phyloP scores from a whole-genome alignment of 1,140 invertebrate genomes.

The Holcopasites calliopsidis region DNA sequence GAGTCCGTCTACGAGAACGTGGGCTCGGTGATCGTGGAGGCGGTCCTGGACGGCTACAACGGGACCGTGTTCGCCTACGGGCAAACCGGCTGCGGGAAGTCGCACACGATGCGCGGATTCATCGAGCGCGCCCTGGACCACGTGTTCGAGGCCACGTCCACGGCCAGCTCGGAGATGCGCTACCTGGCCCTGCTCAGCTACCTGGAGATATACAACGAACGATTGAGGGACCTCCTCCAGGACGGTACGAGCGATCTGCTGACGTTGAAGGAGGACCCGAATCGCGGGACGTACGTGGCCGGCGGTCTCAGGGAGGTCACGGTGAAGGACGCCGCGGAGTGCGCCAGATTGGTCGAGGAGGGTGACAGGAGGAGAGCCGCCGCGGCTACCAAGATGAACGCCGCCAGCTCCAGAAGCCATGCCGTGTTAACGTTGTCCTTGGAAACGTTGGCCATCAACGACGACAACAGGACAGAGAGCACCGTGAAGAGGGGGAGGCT shows the following conservation, averaged over 20 bases:
- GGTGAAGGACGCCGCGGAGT: slow-evolving; percentile 88
- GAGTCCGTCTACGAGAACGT: slow-evolving; percentile 76
- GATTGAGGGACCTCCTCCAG: slow-evolving; percentile 89
- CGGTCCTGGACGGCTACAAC: slow-evolving; percentile 93
- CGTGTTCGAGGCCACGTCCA: slow-evolving; percentile 94
- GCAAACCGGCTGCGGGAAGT: slow-evolving; percentile 92
- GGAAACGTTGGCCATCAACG: slow-evolving; percentile 83
- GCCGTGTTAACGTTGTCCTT: slow-evolving; percentile 95
- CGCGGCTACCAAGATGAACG: slow-evolving; percentile 92
- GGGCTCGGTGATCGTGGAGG: slow-evolving; percentile 80
- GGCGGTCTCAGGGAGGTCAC: slow-evolving; percentile 86
- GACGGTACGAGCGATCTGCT: slow-evolving; percentile 73
- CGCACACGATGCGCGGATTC: slow-evolving; percentile 90
- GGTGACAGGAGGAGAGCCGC: slow-evolving; percentile 88
- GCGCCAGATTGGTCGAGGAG: slow-evolving; percentile 86
- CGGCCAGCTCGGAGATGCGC: slow-evolving; percentile 87
- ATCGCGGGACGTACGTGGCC: slow-evolving; percentile 73
- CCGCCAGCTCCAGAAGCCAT: slow-evolving; percentile 91
- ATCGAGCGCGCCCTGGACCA: slow-evolving; percentile 95
- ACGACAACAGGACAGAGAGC: slow-evolving; percentile 75
- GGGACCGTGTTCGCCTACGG: slow-evolving; percentile 94
- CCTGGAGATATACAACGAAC: slow-evolving; percentile 96
- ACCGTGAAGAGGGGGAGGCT: slow-evolving; percentile 88
- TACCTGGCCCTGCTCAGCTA: slow-evolving; percentile 95
- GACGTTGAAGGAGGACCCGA: slow-evolving; percentile 74